Evolutionary conservation across 2,888 invertebrate genomes (phyloP), one percentile per base, ranked within the genome.

Genomic region (Stramonita haemastoma): DNA sequence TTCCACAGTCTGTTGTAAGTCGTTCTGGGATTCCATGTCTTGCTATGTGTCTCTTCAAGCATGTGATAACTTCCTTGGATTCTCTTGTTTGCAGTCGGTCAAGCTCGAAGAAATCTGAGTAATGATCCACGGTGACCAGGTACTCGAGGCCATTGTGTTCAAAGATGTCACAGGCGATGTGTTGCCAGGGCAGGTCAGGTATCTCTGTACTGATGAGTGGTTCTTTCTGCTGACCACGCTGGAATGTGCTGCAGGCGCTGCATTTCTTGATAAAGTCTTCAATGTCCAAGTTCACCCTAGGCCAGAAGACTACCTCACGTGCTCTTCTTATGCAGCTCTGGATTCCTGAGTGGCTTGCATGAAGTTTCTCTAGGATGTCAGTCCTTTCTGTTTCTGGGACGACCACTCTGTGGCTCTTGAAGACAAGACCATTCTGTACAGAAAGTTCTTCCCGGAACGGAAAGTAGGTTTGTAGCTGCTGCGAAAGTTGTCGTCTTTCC

Each of bases 331-430:
- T 1, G 73, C 73, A 73, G 4, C 29, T 73, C 73, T 73, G 73
- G n/a, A 29, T 73, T 73, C 73, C 73, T 73, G 73, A 73, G 73
- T 73, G 73, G 73, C 73, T 73, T 73, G n/a, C 11, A 11, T 73
- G 73, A 4, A 73, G 73, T n/a, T 19, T 73, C 73, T 73, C 29
- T 4, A 73, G 2, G 73, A 73, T n/a, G 11, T 73, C 11, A n/a
- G 8, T 73, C n/a, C 2, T 5, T 73, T 13, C 26, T 73, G 22
- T n/a, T 2, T 26, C 1, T 73, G 73, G 73, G 8, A 22, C 46
- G 0, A 83, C 34, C 13, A 46, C 46, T 46, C 46, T 83, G 46
- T 34, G 83, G 26, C 34, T 34, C 26, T 83, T 83, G 83, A 83
- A 34, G 34, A 83, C 34, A 46, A 46, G 36, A 34, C 29, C 83